Evolutionary conservation across 2,113 vertebrate species (phyloP), one percentile per base, ranked within the genome.

Genomic region (Mobula birostris): DNA sequence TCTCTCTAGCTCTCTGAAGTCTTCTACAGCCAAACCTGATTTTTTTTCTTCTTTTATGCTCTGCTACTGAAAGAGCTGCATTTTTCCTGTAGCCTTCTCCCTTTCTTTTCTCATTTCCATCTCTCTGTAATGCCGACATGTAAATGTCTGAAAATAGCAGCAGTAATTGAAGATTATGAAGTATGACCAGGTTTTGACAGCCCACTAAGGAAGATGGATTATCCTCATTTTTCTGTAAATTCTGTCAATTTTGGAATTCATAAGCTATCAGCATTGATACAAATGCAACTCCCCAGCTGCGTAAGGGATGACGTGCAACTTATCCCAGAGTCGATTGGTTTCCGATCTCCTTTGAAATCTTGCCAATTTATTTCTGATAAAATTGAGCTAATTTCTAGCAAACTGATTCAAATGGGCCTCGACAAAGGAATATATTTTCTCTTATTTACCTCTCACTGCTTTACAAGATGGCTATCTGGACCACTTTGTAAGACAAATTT

Each of bases 221-320:
- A 99, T 99, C 98, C 98, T 99, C 98, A 99, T 99, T 99, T 99
- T 98, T 98, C 98, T 97, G 97, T 99, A 99, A 99, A 99, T 99
- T 99, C 98, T 99, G 98, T 99, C 98, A 99, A 98, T 99, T 99
- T 98, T 98, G 97, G 97, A 98, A 97, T 98, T 99, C 98, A 98
- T 98, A 98, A 98, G 97, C 98, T 98, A 98, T 99, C 99, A 98
- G 97, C 97, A 97, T 97, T 98, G 97, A 98, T 99, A 98, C 98
- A 97, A 97, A 98, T 96, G 96, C 97, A 96, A 97, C 96, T 96
- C 96, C 96, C 97, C 97, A 98, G 97, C 98, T 98, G 98, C 97
- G 98, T 97, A 97, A 97, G 95, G 96, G 97, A 94, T 95, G 0
- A 87, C 2, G 58, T 21, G 29, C 95, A 94, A 90, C 40, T 5